Percentiles rank a stretch among this genome's conserved stretches.
Evolutionary conservation across 2,888 invertebrate species (phyloP).

Genomic region (Melipona beecheii): DNA sequence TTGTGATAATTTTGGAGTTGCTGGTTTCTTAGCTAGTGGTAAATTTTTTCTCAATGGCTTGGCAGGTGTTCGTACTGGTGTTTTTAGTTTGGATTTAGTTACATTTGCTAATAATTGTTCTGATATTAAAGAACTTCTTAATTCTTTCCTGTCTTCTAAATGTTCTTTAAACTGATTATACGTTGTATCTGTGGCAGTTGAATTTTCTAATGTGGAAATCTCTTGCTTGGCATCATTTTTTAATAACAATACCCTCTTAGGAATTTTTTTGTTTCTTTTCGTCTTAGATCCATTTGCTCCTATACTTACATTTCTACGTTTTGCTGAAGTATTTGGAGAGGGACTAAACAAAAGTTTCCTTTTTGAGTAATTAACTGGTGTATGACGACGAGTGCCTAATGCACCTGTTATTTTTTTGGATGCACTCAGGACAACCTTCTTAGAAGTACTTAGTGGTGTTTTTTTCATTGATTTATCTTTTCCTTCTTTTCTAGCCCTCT

Average conservation of each 20-base stretch:
- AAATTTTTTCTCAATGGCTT: slow-evolving; percentile 78
- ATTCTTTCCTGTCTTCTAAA: slow-evolving; percentile 85
- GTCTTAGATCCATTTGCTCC: slow-evolving; percentile 67
- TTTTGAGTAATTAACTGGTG: slow-evolving; percentile 64
- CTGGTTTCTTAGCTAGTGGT: slow-evolving; percentile 58
- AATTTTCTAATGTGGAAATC: slow-evolving; percentile 16
- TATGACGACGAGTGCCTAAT: slow-evolving; percentile 46
- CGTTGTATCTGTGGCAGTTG: slow-evolving; percentile 62
- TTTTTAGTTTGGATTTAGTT: slow-evolving; percentile 54
- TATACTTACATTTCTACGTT: slow-evolving; percentile 69
- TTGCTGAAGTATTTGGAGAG: slow-evolving; percentile 73
- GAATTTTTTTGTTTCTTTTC: slow-evolving; percentile 66
- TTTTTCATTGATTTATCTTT: slow-evolving; percentile 72
- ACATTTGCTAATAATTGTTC: slow-evolving; percentile 72
- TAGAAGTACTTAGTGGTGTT: slow-evolving; percentile 78
- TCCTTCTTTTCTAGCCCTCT: slow-evolving; percentile 73
- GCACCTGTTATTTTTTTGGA: slow-evolving; percentile 67
- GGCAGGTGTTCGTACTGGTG: slow-evolving; percentile 68
- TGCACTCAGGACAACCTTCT: slow-evolving; percentile 72
- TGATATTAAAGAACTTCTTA: slow-evolving; percentile 86
- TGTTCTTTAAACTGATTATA: slow-evolving; percentile 84
- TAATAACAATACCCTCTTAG: neutral
- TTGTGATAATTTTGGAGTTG: slow-evolving; percentile 34
- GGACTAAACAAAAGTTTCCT: slow-evolving; percentile 76
- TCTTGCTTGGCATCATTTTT: slow-evolving; percentile 24